A percentile compares a stretch with the other conserved stretches of the same genome.
These are phyloP conservation scores for Megaleporinus macrocephalus DNA, from an alignment of 2,113 vertebrate genomes.

Conservation along the genomic window DNA sequence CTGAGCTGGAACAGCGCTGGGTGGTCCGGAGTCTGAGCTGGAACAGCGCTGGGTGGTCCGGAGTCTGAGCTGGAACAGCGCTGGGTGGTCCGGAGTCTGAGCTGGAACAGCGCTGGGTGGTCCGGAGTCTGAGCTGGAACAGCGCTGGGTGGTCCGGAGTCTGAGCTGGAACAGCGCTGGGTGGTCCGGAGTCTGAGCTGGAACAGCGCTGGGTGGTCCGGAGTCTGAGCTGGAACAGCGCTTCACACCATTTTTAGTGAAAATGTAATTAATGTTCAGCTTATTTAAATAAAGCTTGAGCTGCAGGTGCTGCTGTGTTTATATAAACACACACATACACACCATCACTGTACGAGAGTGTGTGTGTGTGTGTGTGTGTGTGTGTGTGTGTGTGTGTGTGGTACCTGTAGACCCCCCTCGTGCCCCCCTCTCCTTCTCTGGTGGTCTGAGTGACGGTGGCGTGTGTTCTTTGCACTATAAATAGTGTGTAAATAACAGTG, in stretches of 20 bases:
- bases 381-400: not conserved
- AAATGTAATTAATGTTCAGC: not conserved
- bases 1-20: too few species aligned
- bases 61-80: too few species aligned
- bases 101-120: too few species aligned
- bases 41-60: too few species aligned
- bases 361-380: not conserved
- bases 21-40: too few species aligned
- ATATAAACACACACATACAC: not conserved
- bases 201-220: not conserved
- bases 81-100: too few species aligned
- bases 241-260: not conserved
- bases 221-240: not conserved
- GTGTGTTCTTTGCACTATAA: conserved; percentile 42
- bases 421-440: not conserved
- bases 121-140: too few species aligned
- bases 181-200: too few species aligned
- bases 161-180: too few species aligned
- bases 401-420: not conserved
- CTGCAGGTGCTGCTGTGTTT: not conserved
- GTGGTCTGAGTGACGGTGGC: not conserved
- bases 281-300: too few species aligned
- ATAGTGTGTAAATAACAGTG: conserved; percentile 37
- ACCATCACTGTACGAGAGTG: too few species aligned
- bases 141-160: too few species aligned